Evolutionary conservation across 2,888 invertebrate genomes (phyloP), one percentile per base, ranked within the genome.

Genomic region (Deilephila porcellus): DNA sequence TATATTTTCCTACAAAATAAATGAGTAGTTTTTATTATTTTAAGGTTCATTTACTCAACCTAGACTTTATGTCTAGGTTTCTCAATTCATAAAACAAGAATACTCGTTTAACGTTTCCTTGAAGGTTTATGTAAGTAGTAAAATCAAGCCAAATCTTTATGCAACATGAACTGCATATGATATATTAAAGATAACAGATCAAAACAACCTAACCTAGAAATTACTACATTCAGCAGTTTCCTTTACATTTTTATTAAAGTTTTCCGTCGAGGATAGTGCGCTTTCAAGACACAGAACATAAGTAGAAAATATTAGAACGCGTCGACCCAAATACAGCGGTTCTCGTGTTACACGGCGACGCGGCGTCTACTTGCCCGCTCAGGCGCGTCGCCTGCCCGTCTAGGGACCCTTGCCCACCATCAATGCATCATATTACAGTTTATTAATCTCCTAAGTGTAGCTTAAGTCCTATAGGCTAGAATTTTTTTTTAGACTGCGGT

Each of bases 311-410:
- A 60, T 71, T 60, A 71, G 60, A 45, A 25, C 29, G 59, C 62
- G 63, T 37, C 76, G 79, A 79, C 79, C 79, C 73, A 74, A 76
- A 76, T 79, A 74, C 74, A 62, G 60, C 56, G 29, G 32, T 56
- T 72, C 73, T 76, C 74, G 73, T 25, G 70, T 77, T 73, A 74
- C 74, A 60, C 72, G 74, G 77, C 76, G 77, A 74, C 77, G 56
- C 45, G 2, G 70, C 73, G 77, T 78, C 77, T 78, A 70, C 75
- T 70, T 73, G 71, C 34, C 62, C 37, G 60, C 37, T 32, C 73
- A 56, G 73, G 67, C 37, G 34, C 71, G 71, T 19, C 62, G 71
- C 45, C 71, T 8, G 60, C 60, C 20, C 5, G 71, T 60, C 67
- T 67, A 67, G 52, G 67, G 67, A 45, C 25, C 67, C 67, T 25